These are phyloP conservation scores for Panagrolaimus sp. DNA, from an alignment of 1,140 invertebrate genomes.

Conservation along the genomic window DNA sequence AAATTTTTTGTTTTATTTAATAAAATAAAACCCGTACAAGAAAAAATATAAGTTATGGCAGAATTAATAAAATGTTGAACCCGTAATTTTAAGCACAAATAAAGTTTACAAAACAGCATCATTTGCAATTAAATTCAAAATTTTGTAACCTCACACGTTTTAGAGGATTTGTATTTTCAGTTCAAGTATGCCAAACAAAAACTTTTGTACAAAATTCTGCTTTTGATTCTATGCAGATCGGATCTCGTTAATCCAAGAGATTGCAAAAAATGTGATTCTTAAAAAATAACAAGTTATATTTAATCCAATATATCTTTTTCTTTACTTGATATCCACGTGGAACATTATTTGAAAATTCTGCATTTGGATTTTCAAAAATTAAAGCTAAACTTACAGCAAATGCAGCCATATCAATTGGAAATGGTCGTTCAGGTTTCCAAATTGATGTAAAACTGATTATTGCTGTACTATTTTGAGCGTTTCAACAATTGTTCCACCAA, in stretches of 20 bases:
- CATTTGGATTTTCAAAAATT: slow-evolving; percentile 38
- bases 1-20: too few species aligned
- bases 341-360: slow-evolving; percentile 44
- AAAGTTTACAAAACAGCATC: too few species aligned
- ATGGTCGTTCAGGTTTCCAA: slow-evolving; percentile 54
- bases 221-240: slow-evolving; percentile 52
- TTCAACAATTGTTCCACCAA: slow-evolving; percentile 53
- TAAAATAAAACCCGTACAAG: too few species aligned
- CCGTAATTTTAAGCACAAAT: too few species aligned
- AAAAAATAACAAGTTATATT: slow-evolving; percentile 13
- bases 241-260: slow-evolving; percentile 26
- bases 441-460: slow-evolving; percentile 47
- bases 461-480: slow-evolving; percentile 21
- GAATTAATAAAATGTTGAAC: too few species aligned
- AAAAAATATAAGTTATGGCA: too few species aligned
- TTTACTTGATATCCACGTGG: slow-evolving; percentile 53
- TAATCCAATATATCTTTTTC: not conserved
- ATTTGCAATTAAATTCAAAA: too few species aligned
- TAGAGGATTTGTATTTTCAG: slow-evolving; percentile 40
- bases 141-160: not conserved
- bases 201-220: slow-evolving; percentile 54
- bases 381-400: slow-evolving; percentile 54
- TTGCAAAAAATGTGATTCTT: slow-evolving; percentile 52
- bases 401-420: slow-evolving; percentile 57
- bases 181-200: slow-evolving; percentile 54